phyloP scores from a whole-genome alignment of 1,140 invertebrate species.

The Aplysia californica region DNA sequence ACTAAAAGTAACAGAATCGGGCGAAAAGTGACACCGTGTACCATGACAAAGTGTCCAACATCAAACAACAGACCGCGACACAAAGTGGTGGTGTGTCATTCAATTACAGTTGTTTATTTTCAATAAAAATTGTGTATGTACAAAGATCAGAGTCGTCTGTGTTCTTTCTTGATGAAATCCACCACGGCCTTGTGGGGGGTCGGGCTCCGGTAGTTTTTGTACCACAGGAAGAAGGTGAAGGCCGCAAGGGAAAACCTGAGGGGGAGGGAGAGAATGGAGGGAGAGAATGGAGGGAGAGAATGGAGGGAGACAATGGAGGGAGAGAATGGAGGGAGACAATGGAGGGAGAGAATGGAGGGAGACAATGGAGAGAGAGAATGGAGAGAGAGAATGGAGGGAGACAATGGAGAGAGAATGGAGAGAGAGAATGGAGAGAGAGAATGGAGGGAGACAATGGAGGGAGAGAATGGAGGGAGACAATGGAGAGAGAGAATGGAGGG shows the following conservation, averaged over 20 bases:
- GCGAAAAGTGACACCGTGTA: too few relatives aligned
- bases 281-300: neutral
- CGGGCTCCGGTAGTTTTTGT: conserved; percentile 18
- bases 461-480: too few relatives aligned
- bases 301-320: neutral
- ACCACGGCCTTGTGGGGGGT: neutral
- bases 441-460: too few relatives aligned
- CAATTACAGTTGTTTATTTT: too few relatives aligned
- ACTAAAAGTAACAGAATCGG: too few relatives aligned
- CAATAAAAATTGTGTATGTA: too few relatives aligned
- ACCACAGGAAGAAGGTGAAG: conserved; percentile 36
- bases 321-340: neutral
- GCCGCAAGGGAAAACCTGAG: conserved; percentile 31
- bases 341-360: neutral
- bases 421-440: too few relatives aligned
- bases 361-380: neutral
- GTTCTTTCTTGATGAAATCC: neutral
- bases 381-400: neutral
- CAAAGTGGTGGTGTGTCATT: too few relatives aligned
- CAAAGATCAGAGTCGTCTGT: too few relatives aligned
- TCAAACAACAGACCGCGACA: too few relatives aligned
- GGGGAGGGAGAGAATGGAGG: neutral
- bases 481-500: too few relatives aligned
- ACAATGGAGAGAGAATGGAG: neutral
- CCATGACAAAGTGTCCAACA: too few relatives aligned